Conservation (phyloP, 2,113 vertebrate species). For the Boulengeromyrus knoepffleri region DNA sequence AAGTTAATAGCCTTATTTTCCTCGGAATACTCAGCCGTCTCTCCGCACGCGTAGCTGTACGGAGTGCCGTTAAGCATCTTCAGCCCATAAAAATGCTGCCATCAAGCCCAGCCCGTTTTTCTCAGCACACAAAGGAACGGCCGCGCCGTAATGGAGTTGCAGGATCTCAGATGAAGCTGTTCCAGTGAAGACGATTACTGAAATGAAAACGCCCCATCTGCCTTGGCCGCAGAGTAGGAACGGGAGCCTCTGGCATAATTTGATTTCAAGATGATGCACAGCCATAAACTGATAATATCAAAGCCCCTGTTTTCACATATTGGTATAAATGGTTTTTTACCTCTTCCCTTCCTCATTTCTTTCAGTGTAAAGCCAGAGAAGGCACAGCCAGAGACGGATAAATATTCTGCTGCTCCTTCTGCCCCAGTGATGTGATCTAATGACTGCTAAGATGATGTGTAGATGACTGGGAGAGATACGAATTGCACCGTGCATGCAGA, state of each 20-base stretch:
- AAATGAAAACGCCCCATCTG: constrained; percentile 23
- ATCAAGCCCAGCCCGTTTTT: background rate
- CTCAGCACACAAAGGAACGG: background rate
- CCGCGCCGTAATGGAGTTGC: constrained; percentile 12
- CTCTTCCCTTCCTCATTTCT: background rate
- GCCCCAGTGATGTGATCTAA: constrained; percentile 24
- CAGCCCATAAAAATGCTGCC: background rate
- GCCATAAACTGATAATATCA: constrained; percentile 30
- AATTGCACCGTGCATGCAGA: constrained; percentile 11
- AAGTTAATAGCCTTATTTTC: background rate
- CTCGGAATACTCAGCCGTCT: background rate
- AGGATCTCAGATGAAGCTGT: constrained; percentile 22
- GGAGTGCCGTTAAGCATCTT: background rate
- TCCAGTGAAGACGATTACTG: constrained; percentile 24
- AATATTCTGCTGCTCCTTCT: constrained; percentile 7
- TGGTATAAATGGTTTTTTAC: constrained; percentile 19
- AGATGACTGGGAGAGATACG: constrained; percentile 11
- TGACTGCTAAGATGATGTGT: constrained; percentile 13
- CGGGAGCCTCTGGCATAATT: constrained; percentile 21
- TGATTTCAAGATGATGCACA: constrained; percentile 25
- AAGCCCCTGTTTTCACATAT: constrained; percentile 26
- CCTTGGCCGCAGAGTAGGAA: constrained; percentile 11
- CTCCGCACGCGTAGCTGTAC: background rate
- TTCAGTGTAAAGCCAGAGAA: constrained; percentile 15
- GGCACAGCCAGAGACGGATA: constrained; percentile 20